Conservation (phyloP, 2,113 vertebrate genomes). For the Phrynosoma blainvillii region DNA sequence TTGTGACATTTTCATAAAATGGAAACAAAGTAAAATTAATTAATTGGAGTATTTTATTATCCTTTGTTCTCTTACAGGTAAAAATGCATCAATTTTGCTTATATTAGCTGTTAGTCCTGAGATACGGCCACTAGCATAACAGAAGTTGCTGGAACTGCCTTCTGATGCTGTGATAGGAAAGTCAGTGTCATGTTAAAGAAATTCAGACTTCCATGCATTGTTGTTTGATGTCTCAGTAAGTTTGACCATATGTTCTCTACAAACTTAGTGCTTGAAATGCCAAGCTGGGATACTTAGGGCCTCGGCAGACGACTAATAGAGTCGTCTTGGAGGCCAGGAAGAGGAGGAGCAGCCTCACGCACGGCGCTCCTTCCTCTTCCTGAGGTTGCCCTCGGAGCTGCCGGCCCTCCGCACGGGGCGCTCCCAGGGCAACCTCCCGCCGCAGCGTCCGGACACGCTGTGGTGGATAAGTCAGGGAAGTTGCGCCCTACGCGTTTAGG, state of each 20-base stretch:
- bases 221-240: not conserved
- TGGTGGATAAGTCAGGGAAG: no score
- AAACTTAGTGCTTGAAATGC: not conserved
- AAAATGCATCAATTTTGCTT: slow-evolving; percentile 35
- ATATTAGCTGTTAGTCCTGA: slow-evolving; percentile 12
- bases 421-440: no score
- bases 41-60: slow-evolving; percentile 13
- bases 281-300: no score
- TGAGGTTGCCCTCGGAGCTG: no score
- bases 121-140: not conserved
- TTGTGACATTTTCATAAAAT: not conserved
- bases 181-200: not conserved
- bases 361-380: no score
- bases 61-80: slow-evolving; percentile 9
- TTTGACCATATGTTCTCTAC: not conserved
- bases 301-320: no score
- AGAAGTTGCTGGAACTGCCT: not conserved
- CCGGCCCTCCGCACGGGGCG: no score
- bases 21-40: slow-evolving; percentile 5
- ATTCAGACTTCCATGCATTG: not conserved
- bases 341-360: no score
- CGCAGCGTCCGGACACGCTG: no score
- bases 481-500: no score
- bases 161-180: not conserved
- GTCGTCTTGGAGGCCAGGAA: no score